These are phyloP conservation scores for Paradoxurus hermaphroditus DNA, from an alignment of 2,113 vertebrate genomes.

Conservation along the genomic window DNA sequence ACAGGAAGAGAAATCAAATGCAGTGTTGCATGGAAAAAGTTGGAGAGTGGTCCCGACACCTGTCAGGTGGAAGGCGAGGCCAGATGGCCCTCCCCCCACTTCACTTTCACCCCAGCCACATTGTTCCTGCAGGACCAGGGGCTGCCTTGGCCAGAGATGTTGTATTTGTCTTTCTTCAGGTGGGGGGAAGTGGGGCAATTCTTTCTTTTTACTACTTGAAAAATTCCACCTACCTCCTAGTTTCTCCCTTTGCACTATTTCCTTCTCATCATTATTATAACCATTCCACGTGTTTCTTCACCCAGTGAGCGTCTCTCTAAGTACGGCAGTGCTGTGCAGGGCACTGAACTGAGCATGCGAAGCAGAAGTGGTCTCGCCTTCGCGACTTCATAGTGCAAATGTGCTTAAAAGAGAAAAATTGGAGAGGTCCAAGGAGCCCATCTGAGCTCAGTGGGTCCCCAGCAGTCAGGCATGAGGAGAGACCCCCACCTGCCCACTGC, in stretches of 20 bases:
- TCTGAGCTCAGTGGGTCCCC: not conserved
- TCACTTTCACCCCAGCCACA: too few species aligned
- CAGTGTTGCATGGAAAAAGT: not conserved
- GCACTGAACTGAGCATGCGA: not conserved
- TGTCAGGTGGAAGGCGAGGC: not conserved
- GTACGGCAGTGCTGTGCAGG: rapidly evolving
- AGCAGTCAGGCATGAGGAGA: not conserved
- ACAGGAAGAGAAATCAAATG: not conserved
- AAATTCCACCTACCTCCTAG: not conserved
- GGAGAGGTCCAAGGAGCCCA: rapidly evolving
- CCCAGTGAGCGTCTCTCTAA: not conserved
- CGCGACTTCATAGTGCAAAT: not conserved
- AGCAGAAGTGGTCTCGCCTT: not conserved
- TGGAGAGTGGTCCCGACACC: not conserved
- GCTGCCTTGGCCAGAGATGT: not conserved
- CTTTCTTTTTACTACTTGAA: not conserved
- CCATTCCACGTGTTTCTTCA: not conserved
- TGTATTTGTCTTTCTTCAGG: not conserved
- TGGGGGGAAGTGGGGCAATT: not conserved
- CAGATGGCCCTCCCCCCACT: too few species aligned
- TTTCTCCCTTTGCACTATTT: not conserved
- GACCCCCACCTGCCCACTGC: rapidly evolving
- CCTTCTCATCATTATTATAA: not conserved
- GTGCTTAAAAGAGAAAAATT: not conserved
- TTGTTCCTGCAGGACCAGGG: not conserved